These are phyloP conservation scores for Temnothorax nylanderi DNA, from an alignment of 1,140 invertebrate genomes.

Conservation along the genomic window DNA sequence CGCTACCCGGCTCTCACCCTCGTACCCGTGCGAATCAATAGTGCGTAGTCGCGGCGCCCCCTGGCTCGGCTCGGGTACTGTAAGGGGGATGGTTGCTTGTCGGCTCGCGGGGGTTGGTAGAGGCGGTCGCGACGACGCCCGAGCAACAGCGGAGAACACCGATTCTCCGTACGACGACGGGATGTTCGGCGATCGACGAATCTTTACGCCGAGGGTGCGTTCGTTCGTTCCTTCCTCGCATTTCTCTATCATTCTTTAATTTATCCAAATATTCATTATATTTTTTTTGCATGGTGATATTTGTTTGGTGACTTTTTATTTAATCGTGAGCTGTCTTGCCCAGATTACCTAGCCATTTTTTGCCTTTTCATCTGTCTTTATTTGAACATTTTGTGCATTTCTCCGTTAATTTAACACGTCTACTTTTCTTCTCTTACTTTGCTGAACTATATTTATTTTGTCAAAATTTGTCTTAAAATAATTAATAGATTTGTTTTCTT, in stretches of 20 bases:
- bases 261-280: neutral
- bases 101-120: constrained; percentile 53
- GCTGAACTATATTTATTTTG: neutral
- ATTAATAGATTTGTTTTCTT: neutral
- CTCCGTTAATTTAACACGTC: neutral
- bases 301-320: neutral
- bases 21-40: constrained; percentile 83
- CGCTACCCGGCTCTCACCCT: constrained; percentile 70
- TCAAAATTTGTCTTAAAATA: neutral
- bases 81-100: constrained; percentile 65
- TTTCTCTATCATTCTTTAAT: constrained; percentile 15
- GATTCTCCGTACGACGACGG: constrained; percentile 65
- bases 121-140: constrained; percentile 72
- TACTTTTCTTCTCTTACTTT: neutral
- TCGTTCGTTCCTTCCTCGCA: constrained; percentile 20
- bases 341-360: neutral
- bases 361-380: neutral
- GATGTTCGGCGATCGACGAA: constrained; percentile 77
- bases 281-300: neutral
- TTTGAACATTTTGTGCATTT: neutral
- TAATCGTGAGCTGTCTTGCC: neutral
- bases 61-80: constrained; percentile 75
- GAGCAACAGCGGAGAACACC: constrained; percentile 76
- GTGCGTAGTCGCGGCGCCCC: constrained; percentile 82
- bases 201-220: constrained; percentile 66